Evolutionary conservation across 2,113 vertebrate species (phyloP).

Genomic region (Herpailurus yagouaroundi): DNA sequence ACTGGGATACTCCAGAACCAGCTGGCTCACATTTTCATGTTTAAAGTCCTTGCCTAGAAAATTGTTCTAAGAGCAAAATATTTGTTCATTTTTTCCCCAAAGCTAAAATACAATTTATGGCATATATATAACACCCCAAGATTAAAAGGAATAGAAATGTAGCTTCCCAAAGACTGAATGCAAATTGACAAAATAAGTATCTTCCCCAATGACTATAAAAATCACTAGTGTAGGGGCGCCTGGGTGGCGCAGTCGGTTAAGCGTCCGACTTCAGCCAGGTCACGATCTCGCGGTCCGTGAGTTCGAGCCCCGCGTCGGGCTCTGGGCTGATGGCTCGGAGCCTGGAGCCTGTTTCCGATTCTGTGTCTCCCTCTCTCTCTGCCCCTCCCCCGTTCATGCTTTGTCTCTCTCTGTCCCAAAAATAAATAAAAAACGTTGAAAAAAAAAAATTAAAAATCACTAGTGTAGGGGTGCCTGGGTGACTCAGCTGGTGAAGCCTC

Average conservation of each 20-base stretch:
- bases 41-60: neutral
- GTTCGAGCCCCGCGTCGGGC: too few species aligned
- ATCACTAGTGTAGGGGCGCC: neutral
- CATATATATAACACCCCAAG: neutral
- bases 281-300: too few species aligned
- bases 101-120: slow-evolving; percentile 3
- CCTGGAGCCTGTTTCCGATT: too few species aligned
- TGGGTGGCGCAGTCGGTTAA: too few species aligned
- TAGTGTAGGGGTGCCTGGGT: neutral
- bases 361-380: too few species aligned
- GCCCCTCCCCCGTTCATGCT: too few species aligned
- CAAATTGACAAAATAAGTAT: neutral
- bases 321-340: too few species aligned
- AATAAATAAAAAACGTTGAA: too few species aligned
- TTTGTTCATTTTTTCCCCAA: neutral
- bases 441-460: neutral
- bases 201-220: neutral
- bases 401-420: too few species aligned
- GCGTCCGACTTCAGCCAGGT: too few species aligned
- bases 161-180: slow-evolving; percentile 1
- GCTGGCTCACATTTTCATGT: neutral
- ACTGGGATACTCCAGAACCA: neutral
- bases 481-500: too few species aligned
- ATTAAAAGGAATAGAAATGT: slow-evolving; percentile 3
- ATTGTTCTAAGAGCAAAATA: neutral